These are phyloP conservation scores for Oikopleura vanhoeffeni DNA, from an alignment of 23 tunicate species.

Conservation along the genomic window DNA sequence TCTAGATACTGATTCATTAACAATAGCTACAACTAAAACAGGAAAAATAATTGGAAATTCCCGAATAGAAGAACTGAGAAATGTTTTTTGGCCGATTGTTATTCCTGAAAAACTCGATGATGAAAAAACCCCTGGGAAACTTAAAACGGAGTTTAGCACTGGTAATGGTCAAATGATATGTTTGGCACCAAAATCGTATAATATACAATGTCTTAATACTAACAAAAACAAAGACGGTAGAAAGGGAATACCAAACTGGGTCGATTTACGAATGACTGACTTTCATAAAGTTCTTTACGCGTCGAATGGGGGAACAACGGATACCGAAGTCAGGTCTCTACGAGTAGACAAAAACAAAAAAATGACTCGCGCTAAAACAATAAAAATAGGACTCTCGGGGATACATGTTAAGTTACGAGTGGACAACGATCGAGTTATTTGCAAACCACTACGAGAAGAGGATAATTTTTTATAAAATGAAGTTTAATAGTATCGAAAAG, in stretches of 20 bases:
- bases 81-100: neutral
- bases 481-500: no score
- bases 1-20: no score
- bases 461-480: no score
- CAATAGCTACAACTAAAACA: no score
- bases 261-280: neutral
- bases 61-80: neutral
- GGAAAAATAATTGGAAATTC: neutral
- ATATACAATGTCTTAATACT: no score
- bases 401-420: neutral
- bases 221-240: neutral
- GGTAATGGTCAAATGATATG: no score
- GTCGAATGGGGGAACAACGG: neutral
- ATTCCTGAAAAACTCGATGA: no score
- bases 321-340: neutral
- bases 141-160: neutral
- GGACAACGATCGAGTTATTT: neutral
- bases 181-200: no score
- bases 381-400: neutral
- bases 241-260: no score
- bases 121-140: no score
- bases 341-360: neutral
- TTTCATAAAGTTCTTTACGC: neutral
- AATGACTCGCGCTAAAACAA: neutral
- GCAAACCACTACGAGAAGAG: neutral